Evolutionary conservation across 2,113 vertebrate species (phyloP).

Genomic region (Phrynosoma platyrhinos): DNA sequence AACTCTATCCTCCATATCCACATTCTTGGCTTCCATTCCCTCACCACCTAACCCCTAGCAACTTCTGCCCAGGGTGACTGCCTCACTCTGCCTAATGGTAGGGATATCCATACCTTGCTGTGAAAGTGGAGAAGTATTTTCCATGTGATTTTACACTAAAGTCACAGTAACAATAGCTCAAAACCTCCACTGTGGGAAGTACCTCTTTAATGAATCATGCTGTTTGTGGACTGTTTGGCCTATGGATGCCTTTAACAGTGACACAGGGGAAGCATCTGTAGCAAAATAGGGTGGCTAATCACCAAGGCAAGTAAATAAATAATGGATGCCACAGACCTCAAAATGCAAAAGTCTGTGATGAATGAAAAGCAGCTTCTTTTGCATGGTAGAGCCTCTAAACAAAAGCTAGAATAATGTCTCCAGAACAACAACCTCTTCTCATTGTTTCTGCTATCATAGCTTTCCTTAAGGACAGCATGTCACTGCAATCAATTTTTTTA

Average conservation of each 20-base stretch:
- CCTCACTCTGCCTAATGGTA: not conserved
- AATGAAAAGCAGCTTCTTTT: constrained; percentile 1
- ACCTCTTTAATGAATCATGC: not conserved
- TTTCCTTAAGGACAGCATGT: constrained; percentile 47
- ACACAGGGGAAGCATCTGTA: not conserved
- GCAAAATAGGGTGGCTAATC: constrained; percentile 23
- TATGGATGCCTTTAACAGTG: not conserved
- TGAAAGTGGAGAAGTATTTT: not conserved
- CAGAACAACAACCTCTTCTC: constrained; percentile 14
- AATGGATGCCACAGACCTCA: not conserved
- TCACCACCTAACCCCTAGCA: not conserved
- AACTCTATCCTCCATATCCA: not conserved
- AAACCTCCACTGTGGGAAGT: not conserved
- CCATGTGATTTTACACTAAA: not conserved
- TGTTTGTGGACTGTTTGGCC: not conserved
- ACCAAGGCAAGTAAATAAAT: constrained; percentile 8
- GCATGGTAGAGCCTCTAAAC: constrained; percentile 9
- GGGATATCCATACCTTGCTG: not conserved
- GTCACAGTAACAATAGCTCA: not conserved
- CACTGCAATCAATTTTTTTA: constrained; percentile 34
- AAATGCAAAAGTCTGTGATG: not conserved
- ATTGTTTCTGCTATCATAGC: constrained; percentile 21
- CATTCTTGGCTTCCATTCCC: not conserved
- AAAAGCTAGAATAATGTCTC: not conserved
- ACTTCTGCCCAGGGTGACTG: not conserved